Evolutionary conservation across 1,140 invertebrate species (phyloP).

Genomic region (Macrostomum lignano): DNA sequence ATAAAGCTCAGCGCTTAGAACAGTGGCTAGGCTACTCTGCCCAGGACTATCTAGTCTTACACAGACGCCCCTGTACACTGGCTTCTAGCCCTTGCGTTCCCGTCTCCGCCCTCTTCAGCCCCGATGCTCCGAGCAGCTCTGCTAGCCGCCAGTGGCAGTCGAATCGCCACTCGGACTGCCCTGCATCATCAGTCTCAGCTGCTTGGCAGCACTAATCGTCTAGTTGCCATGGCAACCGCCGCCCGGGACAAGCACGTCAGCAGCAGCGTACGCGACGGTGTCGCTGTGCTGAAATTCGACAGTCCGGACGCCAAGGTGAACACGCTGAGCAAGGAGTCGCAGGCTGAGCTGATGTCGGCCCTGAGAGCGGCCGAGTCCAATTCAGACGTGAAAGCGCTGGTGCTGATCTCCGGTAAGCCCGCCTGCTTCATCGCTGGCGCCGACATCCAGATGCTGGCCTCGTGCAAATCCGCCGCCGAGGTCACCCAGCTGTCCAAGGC

Average conservation of each 20-base stretch:
- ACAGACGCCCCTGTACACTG: too few relatives aligned
- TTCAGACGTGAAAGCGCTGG: slow-evolving; percentile 45
- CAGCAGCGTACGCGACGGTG: slow-evolving; percentile 32
- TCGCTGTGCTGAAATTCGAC: slow-evolving; percentile 56
- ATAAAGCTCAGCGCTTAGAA: too few relatives aligned
- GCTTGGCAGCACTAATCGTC: too few relatives aligned
- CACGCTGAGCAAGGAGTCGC: slow-evolving; percentile 45
- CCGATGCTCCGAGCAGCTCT: too few relatives aligned
- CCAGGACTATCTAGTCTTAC: too few relatives aligned
- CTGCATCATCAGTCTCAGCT: too few relatives aligned
- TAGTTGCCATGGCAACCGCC: too few relatives aligned
- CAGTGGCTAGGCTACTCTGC: too few relatives aligned
- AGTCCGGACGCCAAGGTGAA: slow-evolving; percentile 63
- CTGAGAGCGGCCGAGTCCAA: slow-evolving; percentile 45
- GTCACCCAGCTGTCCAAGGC: slow-evolving; percentile 36
- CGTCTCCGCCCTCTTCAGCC: too few relatives aligned
- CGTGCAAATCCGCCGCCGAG: slow-evolving; percentile 45
- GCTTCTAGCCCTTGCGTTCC: too few relatives aligned
- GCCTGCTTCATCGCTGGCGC: slow-evolving; percentile 88
- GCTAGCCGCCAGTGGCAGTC: too few relatives aligned
- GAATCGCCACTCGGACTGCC: too few relatives aligned
- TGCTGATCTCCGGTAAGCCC: slow-evolving; percentile 74
- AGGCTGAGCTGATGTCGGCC: slow-evolving; percentile 42
- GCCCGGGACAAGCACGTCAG: slow-evolving; percentile 1
- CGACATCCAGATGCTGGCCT: slow-evolving; percentile 38